These are phyloP conservation scores for Pseudorhombus dupliciocellatus DNA, from an alignment of 2,113 vertebrate genomes.

Conservation along the genomic window DNA sequence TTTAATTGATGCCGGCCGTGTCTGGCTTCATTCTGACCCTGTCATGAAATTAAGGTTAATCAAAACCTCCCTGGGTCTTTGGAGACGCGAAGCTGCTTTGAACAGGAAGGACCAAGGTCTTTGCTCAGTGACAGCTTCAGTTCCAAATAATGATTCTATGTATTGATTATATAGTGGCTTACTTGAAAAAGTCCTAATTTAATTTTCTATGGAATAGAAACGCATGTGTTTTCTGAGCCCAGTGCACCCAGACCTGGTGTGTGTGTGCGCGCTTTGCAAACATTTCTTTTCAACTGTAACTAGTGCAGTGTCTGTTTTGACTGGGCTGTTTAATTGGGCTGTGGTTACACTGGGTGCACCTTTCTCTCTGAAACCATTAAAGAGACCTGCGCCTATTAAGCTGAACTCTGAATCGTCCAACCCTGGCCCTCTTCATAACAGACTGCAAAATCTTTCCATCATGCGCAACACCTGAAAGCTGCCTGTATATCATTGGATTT, in stretches of 20 bases:
- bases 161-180: neutral
- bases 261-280: neutral
- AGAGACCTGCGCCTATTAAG: too few species aligned
- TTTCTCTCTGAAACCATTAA: too few species aligned
- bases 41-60: constrained; percentile 14
- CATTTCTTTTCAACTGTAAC: neutral
- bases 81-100: neutral
- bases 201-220: neutral
- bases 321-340: neutral
- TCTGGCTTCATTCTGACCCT: constrained; percentile 14
- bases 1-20: constrained; percentile 30
- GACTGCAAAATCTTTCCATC: neutral
- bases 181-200: neutral
- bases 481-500: constrained; percentile 4
- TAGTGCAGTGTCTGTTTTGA: neutral
- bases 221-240: neutral
- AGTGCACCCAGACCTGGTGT: neutral
- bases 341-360: neutral
- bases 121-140: neutral
- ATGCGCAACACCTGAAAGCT: neutral
- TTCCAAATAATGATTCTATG: constrained; percentile 4
- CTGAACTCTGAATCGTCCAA: neutral
- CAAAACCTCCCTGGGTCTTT: constrained; percentile 9
- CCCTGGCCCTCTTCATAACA: neutral
- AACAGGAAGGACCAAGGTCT: neutral